Conservation (phyloP, 2,797 vertebrate species). For the Tapirus indicus region DNA sequence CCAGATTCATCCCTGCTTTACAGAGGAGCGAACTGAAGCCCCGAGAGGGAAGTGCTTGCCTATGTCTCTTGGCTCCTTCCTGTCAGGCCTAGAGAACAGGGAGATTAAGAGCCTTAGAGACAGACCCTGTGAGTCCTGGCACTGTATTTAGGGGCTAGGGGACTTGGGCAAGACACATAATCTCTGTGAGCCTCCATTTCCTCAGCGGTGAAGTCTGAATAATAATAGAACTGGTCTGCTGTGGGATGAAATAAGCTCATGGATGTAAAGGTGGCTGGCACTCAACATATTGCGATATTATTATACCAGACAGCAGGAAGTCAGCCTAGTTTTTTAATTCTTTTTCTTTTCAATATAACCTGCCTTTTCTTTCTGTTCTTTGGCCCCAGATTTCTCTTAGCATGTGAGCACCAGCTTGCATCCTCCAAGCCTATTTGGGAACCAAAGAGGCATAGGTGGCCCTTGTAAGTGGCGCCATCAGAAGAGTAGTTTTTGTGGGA, state of each 20-base stretch:
- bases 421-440: background rate
- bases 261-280: background rate
- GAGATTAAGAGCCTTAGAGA: background rate
- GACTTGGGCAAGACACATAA: background rate
- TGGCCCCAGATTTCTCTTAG: constrained; percentile 45
- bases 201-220: background rate
- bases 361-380: constrained; percentile 47
- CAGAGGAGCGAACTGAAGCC: background rate
- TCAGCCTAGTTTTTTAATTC: constrained; percentile 47
- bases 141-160: background rate
- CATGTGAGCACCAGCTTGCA: background rate
- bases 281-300: background rate
- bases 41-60: background rate
- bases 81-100: background rate
- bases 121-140: background rate
- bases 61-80: background rate
- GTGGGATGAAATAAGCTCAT: background rate
- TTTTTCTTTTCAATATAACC: constrained; percentile 42
- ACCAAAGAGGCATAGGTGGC: background rate
- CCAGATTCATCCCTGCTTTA: background rate
- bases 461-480: background rate
- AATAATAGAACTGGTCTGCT: background rate
- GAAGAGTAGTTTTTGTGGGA: background rate
- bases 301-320: constrained; percentile 55
- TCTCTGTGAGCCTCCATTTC: background rate